Evolutionary conservation across 2,888 invertebrate genomes (phyloP), one percentile per base, ranked within the genome.

Genomic region (Listrodromus nycthemerus): DNA sequence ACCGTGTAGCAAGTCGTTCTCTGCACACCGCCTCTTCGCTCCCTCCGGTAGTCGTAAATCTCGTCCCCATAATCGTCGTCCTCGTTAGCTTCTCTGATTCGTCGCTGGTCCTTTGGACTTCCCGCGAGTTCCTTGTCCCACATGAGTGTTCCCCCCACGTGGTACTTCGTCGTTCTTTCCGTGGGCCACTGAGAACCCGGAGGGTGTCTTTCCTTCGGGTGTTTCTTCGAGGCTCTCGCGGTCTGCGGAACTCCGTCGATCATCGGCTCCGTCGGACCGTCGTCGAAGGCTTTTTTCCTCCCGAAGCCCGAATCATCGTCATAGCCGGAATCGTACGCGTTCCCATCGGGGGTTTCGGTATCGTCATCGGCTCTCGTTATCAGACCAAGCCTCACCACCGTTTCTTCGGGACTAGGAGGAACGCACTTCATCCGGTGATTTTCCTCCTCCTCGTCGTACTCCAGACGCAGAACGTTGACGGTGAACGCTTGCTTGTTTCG

Each of bases 111-210:
- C 6, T 70, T 76, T 37, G 75, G 82, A n/a, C 8, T 61, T 7
- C 6, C 80, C 33, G 65, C 33, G 3, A 87, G 58, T 45, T 89
- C 89, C 30, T 89, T 76, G 27, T 80, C 84, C 91, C 91, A 91
- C 0, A 81, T 88, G 50, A 74, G 80, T 0, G 90, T 89, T 5
- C 90, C 91, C 5, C 91, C 90, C 13, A 88, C 69, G 67, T 90
- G 89, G 65, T 86, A 90, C 10, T 70, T 85, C 4, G 85, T 88
- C 19, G 84, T 80, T 69, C 61, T 69, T 33, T 91, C 90, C 0
- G 89, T 90, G 0, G 91, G 91, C 91, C 91, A 91, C 41, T 87
- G 74, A 4, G 85, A 73, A 19, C 89, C 88, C 4, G 90, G 83
- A 33, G 83, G 82, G 61, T 80, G 67, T 67, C 84, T 78, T 6